Conservation (phyloP, 2,113 vertebrate genomes). For the Atractosteus spatula region DNA sequence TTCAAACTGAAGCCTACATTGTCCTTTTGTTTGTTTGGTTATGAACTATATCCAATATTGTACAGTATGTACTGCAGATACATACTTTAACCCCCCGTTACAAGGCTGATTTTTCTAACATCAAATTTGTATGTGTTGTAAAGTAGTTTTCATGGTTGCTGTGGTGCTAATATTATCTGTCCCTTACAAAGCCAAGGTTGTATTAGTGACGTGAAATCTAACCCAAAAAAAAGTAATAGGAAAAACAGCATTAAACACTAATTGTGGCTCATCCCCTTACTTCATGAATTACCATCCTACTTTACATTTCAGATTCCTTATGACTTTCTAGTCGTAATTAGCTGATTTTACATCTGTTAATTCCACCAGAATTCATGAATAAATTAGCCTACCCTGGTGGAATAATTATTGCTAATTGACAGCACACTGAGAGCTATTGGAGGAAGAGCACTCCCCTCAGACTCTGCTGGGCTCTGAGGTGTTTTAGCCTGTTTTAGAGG, state of each 20-base stretch:
- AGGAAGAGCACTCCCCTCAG: neutral
- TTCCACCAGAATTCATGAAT: conserved; percentile 13
- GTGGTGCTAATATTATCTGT: too few relatives aligned
- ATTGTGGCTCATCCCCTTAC: neutral
- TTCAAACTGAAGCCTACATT: too few relatives aligned
- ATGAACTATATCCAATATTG: too few relatives aligned
- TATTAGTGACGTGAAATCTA: too few relatives aligned
- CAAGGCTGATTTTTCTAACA: too few relatives aligned
- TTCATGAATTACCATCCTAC: neutral
- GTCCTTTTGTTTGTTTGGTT: too few relatives aligned
- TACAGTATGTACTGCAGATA: too few relatives aligned
- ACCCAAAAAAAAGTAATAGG: neutral
- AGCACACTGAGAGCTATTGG: neutral
- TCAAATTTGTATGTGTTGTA: too few relatives aligned
- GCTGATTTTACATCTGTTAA: conserved; percentile 16
- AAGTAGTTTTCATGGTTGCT: too few relatives aligned
- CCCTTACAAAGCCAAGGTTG: too few relatives aligned
- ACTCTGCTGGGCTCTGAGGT: too few relatives aligned
- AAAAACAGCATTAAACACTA: neutral
- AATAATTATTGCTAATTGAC: conserved; percentile 18
- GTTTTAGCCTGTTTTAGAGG: neutral
- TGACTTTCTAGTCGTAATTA: conserved; percentile 4
- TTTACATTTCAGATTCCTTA: neutral
- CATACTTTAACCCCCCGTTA: too few relatives aligned
- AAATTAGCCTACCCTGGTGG: neutral